Evolutionary conservation across 2,113 vertebrate species (phyloP), one percentile per base, ranked within the genome.

Genomic region (Hydrolagus affinis): DNA sequence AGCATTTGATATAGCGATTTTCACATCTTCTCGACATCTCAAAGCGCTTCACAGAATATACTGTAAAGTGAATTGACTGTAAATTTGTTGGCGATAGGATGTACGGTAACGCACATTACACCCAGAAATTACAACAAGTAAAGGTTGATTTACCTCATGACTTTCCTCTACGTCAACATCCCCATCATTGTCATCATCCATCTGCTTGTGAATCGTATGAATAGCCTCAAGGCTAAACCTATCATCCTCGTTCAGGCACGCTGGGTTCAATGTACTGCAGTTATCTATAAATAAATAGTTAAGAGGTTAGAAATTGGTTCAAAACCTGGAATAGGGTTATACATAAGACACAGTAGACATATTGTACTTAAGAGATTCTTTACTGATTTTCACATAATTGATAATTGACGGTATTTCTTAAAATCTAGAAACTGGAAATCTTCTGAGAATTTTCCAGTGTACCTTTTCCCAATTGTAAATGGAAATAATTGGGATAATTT

Each of bases 141-240:
- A 73, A 19, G 23, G 86, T 60, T 11, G 70, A 90, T 94, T 91
- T 93, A 99, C 98, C 96, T 99, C 98, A 89, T 97, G 96, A 12
- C 98, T 99, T 93, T 99, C 98, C 87, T 99, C 97, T 88, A 98
- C 97, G 90, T 99, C 97, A 23, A 99, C 98, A 1, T 96, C 97
- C 12, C 98, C 98, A 28, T 99, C 98, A 83, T 98, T 97, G 93
- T 99, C 97, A 85, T 99, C 98, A 56, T 99, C 98, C 94, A 99
- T 96, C 89, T 98, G 97, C 86, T 98, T 98, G 89, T 99, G 98
- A 89, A 99, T 99, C 90, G 95, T 96, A 15, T 96, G 95, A 85
- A 99, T 94, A 57, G 97, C 97, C 89, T 98, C 98, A 23, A 99
- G 92, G 86, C 97, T 99, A 91, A 95, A 96, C 85, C 96, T 93